Percentiles rank a stretch among this genome's conserved stretches.
Evolutionary conservation across 2,113 vertebrate species (phyloP).

Genomic region (Myotis lucifugus): DNA sequence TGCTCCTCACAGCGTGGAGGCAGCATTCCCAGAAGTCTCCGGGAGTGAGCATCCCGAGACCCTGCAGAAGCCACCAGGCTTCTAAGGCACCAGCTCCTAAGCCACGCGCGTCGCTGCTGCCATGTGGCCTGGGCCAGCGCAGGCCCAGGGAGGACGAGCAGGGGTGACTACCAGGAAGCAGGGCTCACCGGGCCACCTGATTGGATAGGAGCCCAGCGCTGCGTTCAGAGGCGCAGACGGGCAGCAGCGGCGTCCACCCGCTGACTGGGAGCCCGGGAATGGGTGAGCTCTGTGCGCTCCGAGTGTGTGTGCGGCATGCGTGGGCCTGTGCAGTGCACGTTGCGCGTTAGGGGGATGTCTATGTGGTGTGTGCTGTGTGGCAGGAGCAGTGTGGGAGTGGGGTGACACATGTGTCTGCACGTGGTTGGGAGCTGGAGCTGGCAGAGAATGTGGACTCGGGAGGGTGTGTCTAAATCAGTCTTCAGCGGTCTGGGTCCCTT

Average conservation of each 20-base stretch:
- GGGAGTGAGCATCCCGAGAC: neutral
- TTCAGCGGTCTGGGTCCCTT: neutral
- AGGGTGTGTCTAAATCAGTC: neutral
- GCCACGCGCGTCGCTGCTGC: neutral
- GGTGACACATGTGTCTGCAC: neutral
- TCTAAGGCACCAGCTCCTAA: neutral
- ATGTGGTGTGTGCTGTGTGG: neutral
- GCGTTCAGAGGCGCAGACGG: neutral
- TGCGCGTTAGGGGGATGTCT: neutral
- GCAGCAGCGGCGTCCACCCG: rapidly evolving
- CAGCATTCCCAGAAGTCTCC: neutral
- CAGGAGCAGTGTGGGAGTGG: neutral
- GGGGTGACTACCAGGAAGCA: rapidly evolving
- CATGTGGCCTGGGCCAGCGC: neutral
- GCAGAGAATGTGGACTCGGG: neutral
- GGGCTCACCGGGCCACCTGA: too few species aligned
- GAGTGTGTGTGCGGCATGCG: rapidly evolving
- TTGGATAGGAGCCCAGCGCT: neutral
- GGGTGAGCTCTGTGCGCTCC: neutral
- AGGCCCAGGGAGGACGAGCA: neutral
- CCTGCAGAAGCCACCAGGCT: neutral
- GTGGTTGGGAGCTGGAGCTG: neutral
- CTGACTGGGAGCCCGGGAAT: neutral
- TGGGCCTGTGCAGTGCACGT: neutral
- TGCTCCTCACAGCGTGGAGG: neutral